Evolutionary conservation across 1,140 invertebrate genomes (phyloP), one percentile per base, ranked within the genome.

Genomic region (Lepidurus packardi): DNA sequence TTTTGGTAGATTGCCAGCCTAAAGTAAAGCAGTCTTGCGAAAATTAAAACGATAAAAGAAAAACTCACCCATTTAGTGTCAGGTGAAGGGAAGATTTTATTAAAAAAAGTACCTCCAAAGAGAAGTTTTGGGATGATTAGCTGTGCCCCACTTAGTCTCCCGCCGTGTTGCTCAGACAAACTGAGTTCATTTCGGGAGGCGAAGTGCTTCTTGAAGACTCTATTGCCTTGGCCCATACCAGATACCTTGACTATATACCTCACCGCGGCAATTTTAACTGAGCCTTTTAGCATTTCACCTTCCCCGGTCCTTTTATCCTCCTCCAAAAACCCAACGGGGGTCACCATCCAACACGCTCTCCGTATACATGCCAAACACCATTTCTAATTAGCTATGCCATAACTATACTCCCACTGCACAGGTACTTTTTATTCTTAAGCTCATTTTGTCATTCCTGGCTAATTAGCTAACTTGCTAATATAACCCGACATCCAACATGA

Each of bases 181-280:
- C 53, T 65, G 53, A 65, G 53, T 65, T 65, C 53, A 65, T 65
- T n/a, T 65, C 53, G 53, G 53, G 16, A 65, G 53, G 53, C 21
- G 53, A 65, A 65, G 53, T 65, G 53, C 53, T 65, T 65, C 53
- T 65, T 65, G 53, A 65, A 65, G 53, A 65, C 53, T 65, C 53
- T 65, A 65, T 65, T 65, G 53, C 21, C 53, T 65, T 65, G 53
- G 53, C 21, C 53, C 53, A 16, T 65, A 16, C 16, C 13, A 65
- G n/a, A 65, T 65, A 65, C 53, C 53, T 65, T 65, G 53, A 65
- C 53, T 65, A 65, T 65, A 65, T 65, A 65, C 53, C 16, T n/a
- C 53, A 65, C 16, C 53, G 53, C 53, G 53, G 53, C 53, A 16
- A n/a, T 65, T 47, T 65, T 65, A 13, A 65, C 9, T 65, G 53